A percentile compares a stretch with the other conserved stretches of the same genome.
Evolutionary conservation across 2,113 vertebrate genomes (phyloP).

Genomic region (Coryphaenoides rupestris): DNA sequence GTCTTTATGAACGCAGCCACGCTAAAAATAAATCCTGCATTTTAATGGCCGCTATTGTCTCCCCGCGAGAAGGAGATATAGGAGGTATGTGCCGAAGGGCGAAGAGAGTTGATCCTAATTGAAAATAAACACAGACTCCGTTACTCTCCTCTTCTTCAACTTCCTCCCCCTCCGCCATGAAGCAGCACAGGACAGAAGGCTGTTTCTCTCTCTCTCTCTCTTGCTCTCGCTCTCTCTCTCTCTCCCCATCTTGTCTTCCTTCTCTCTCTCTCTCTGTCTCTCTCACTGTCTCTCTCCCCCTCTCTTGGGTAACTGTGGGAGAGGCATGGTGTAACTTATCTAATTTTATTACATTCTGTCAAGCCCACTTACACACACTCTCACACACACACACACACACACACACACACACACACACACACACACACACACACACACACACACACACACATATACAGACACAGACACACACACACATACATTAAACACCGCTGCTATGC

Average conservation of each 20-base stretch:
- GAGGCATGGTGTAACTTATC: conserved; percentile 15
- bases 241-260: no score
- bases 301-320: background rate
- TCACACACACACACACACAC: conserved; percentile 16
- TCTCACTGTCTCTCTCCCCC: no score
- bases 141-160: conserved; percentile 31
- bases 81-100: conserved; percentile 39
- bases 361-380: conserved; percentile 39
- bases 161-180: conserved; percentile 30
- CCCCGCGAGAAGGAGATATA: conserved; percentile 38
- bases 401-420: conserved; percentile 8
- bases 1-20: no score
- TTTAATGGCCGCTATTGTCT: conserved; percentile 36
- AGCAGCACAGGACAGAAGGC: conserved; percentile 28
- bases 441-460: conserved; percentile 6
- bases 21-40: background rate
- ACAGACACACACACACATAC: conserved; percentile 16
- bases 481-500: conserved; percentile 15
- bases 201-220: conserved; percentile 14
- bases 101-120: conserved; percentile 45
- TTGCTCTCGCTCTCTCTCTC: no score
- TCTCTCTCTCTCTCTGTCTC: no score
- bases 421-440: conserved; percentile 3
- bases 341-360: conserved; percentile 50
- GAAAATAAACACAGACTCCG: conserved; percentile 47